These are phyloP conservation scores for Helostoma temminkii DNA, from an alignment of 2,797 vertebrate genomes.

Conservation along the genomic window DNA sequence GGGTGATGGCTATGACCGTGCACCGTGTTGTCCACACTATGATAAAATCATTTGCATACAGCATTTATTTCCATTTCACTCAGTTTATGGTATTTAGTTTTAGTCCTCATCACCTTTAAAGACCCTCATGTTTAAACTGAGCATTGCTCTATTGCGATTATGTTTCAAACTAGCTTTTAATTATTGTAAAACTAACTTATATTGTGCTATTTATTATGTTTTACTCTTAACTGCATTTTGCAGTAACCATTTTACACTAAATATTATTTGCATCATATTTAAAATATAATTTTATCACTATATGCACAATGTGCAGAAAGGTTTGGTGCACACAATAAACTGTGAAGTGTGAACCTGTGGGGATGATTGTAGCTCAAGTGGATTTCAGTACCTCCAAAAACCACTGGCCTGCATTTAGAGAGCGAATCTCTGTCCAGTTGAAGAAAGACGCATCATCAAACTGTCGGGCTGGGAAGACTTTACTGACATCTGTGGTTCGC, in stretches of 20 bases:
- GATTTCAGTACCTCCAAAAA: conserved; percentile 88
- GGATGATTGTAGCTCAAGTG: not conserved
- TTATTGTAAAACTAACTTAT: not conserved
- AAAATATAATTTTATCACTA: not conserved
- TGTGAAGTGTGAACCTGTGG: not conserved
- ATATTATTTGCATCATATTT: not conserved
- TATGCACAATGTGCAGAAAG: not conserved
- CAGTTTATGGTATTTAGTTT: not conserved
- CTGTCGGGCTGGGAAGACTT: conserved; percentile 86
- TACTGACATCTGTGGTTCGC: conserved; percentile 90
- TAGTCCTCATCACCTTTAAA: not conserved
- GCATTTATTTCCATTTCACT: not conserved
- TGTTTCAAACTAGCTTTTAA: not conserved
- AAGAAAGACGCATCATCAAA: conserved; percentile 88
- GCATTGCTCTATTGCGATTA: not conserved
- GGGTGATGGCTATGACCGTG: not conserved
- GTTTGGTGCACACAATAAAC: not conserved
- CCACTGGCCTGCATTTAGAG: conserved; percentile 94
- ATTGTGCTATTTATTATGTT: no score
- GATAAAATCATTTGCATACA: no score
- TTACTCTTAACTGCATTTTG: not conserved
- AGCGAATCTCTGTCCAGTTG: conserved; percentile 94
- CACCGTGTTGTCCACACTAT: no score
- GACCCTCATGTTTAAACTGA: not conserved
- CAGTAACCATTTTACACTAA: not conserved